Base-by-base conservation (phyloP, 2,888 invertebrate genomes). In the Papilio protenor region DNA sequence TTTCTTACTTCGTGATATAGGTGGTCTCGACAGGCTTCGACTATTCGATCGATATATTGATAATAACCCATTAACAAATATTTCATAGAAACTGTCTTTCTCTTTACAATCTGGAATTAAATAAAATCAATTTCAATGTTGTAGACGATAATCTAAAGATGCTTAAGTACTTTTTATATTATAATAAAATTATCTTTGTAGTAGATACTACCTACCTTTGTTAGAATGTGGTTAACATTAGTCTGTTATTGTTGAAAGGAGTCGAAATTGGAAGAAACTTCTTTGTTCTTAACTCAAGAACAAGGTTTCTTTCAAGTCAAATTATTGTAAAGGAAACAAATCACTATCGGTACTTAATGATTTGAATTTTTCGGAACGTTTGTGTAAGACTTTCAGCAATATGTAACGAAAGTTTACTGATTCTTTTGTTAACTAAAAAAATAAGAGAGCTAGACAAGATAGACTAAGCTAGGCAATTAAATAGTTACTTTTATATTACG, bases 1-100 rank as follows among this genome's bases (percentile, higher is more conserved):
- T 81, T 84, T 83, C 82, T 83, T 82, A 81, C 81, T 82, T 82
- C 81, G 82, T 83, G 81, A 79, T 83, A 84, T 84, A 85, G 84
- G 84, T 85, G 85, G 84, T 84, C 84, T 82, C 81, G 79, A 73
- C 61, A 23, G 45, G 52, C 45, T 16, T n/a, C 40, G 57, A 21
- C 49, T 64, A 52, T 73, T 66, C 33, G 16, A 64, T 33, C 72
- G 27, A 27, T 52, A 52, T 11, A 59, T 69, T 33, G 49, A 52
- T 75, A 52, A 52, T 59, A 59, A 59, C 57, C 1, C 12, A 59
- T 23, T 59, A 23, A 23, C 23, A 8, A 59, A 59, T 59, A 59
- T 59, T 57, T 59, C 57, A 59, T 59, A 59, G 57, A 59, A 59
- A 23, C 23, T 59, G n/a, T n/a, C 61, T 61, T 61, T 40, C 40